Evolutionary conservation across 2,113 vertebrate species (phyloP).

Genomic region (Scomber japonicus): DNA sequence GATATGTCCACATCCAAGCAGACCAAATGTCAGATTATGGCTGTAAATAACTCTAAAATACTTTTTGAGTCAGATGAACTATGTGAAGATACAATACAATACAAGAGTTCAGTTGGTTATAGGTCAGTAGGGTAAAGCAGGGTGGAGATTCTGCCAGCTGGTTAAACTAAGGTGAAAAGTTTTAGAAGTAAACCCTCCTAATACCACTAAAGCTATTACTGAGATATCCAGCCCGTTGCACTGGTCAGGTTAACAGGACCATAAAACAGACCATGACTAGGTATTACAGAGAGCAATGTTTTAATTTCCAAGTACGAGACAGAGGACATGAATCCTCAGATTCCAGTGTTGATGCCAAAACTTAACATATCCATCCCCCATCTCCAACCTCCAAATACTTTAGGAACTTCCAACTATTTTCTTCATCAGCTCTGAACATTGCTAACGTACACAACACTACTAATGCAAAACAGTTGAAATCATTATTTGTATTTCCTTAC

Average conservation of each 20-base stretch:
- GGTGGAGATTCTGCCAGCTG: conserved; percentile 20
- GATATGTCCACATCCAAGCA: neutral
- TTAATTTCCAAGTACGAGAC: neutral
- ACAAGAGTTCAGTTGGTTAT: conserved; percentile 7
- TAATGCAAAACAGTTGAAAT: neutral
- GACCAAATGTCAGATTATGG: conserved; percentile 9
- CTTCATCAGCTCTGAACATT: neutral
- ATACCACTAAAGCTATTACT: conserved; percentile 55
- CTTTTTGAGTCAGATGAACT: neutral
- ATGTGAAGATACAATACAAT: neutral
- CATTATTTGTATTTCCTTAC: neutral
- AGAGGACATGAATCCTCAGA: neutral
- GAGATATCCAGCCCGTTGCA: conserved; percentile 34
- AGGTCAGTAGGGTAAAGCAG: conserved; percentile 38
- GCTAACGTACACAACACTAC: neutral
- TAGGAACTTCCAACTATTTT: neutral
- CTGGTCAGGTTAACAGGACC: conserved; percentile 41
- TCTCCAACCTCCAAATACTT: neutral
- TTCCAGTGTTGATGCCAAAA: neutral
- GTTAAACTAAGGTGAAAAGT: conserved; percentile 37
- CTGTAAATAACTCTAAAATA: neutral
- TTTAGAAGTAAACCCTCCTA: conserved; percentile 42
- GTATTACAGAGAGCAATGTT: neutral
- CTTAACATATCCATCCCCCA: neutral
- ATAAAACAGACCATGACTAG: conserved; percentile 1